Conservation (phyloP, 2,113 vertebrate genomes). For the Cichladusa arquata region DNA sequence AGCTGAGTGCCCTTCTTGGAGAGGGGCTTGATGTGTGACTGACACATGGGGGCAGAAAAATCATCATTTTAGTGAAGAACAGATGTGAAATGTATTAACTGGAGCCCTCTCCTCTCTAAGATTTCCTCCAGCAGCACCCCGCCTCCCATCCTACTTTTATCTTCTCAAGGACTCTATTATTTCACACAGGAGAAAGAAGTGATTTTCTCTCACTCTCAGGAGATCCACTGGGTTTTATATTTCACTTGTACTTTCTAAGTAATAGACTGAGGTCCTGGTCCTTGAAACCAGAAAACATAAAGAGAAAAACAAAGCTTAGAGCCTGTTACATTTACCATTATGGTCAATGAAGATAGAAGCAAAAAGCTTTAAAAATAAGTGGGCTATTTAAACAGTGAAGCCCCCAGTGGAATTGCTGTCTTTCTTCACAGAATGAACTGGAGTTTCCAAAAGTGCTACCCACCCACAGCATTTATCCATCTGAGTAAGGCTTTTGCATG, state of each 20-base stretch:
- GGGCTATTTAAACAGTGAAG: not conserved
- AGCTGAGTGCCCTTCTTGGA: not conserved
- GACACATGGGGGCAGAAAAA: not conserved
- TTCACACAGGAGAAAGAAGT: not conserved
- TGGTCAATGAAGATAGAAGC: not conserved
- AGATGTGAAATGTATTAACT: constrained; percentile 32
- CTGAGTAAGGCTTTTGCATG: not conserved
- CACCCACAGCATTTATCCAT: not conserved
- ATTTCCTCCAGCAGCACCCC: not conserved
- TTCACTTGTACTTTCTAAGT: not conserved
- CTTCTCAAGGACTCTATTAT: constrained; percentile 1
- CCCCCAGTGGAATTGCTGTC: not conserved
- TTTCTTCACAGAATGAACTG: not conserved
- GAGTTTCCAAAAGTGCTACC: not conserved
- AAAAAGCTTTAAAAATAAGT: not conserved
- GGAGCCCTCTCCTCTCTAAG: not conserved
- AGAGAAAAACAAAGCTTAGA: not conserved
- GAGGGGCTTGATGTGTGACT: not conserved
- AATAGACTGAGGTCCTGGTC: not conserved
- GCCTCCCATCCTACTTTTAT: accelerated
- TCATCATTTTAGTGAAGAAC: not conserved
- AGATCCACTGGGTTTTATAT: not conserved
- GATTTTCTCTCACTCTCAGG: not conserved
- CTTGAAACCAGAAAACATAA: not conserved
- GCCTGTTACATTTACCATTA: not conserved